phyloP scores from a whole-genome alignment of 2,888 invertebrate species.

The Microchrysa polita region DNA sequence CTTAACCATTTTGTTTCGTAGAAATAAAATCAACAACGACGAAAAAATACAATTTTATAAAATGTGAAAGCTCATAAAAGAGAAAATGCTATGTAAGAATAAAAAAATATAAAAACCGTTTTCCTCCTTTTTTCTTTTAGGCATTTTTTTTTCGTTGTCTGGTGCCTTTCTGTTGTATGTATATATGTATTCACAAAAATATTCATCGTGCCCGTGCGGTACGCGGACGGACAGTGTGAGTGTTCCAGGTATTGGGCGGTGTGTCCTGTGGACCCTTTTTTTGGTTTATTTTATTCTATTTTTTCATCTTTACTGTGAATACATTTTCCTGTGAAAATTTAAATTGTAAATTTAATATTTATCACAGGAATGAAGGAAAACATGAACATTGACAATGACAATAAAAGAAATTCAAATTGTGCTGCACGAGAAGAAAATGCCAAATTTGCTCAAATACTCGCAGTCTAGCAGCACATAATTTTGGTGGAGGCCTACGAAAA shows the following conservation, averaged over 20 bases:
- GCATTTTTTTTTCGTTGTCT: not conserved
- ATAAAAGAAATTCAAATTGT: constrained; percentile 2
- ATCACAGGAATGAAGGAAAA: not conserved
- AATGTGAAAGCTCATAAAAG: not conserved
- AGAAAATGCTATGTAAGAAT: not conserved
- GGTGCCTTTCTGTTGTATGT: not conserved
- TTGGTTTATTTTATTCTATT: not conserved
- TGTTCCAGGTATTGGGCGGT: not conserved
- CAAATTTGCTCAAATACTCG: not conserved
- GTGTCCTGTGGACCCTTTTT: not conserved
- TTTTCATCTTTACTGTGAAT: not conserved
- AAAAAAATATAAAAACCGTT: constrained; percentile 4
- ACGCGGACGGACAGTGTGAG: not conserved
- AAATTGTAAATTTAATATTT: constrained; percentile 2
- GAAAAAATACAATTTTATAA: constrained; percentile 1
- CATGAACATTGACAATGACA: not conserved
- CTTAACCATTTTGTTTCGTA: not conserved
- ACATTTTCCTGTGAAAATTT: not conserved
- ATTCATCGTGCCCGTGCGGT: too few relatives aligned
- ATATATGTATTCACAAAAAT: too few relatives aligned
- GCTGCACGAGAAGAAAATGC: not conserved
- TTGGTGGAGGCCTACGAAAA: too few relatives aligned
- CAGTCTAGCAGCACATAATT: too few relatives aligned
- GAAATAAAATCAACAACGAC: not conserved
- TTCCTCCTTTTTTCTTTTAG: not conserved